These are phyloP conservation scores for Parotia lawesii DNA, from an alignment of 2,113 vertebrate genomes.

Conservation along the genomic window DNA sequence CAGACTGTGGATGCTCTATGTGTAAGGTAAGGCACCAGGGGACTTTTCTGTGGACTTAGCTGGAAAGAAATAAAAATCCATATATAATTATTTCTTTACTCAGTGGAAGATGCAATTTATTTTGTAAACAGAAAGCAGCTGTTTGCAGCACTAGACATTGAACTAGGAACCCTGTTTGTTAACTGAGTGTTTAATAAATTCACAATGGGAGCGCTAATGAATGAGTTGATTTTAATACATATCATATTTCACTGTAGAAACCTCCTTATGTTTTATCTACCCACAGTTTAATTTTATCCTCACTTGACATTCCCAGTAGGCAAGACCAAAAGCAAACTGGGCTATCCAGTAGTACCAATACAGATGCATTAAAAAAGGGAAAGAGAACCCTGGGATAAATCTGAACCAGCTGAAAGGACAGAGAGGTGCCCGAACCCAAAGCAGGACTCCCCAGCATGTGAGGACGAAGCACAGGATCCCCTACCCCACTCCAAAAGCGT, in stretches of 20 bases:
- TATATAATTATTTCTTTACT: neutral
- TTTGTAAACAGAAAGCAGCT: constrained; percentile 53
- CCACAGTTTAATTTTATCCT: constrained; percentile 42
- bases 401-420: neutral
- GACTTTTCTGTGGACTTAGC: neutral
- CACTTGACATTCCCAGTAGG: constrained; percentile 38
- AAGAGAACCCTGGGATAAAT: neutral
- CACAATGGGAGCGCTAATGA: constrained; percentile 61
- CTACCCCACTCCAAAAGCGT: neutral
- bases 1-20: neutral
- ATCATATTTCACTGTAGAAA: constrained; percentile 53
- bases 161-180: constrained; percentile 37
- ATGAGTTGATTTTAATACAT: constrained; percentile 61
- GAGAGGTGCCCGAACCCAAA: neutral
- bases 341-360: neutral
- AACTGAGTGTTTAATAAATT: constrained; percentile 56
- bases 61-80: constrained; percentile 13
- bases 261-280: constrained; percentile 8
- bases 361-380: neutral
- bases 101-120: constrained; percentile 18
- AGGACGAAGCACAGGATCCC: neutral
- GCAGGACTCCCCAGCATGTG: neutral
- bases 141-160: constrained; percentile 22
- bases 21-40: neutral
- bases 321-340: constrained; percentile 8